Evolutionary conservation across 2,888 invertebrate genomes (phyloP), one percentile per base, ranked within the genome.

Genomic region (Ophion ventricosus): DNA sequence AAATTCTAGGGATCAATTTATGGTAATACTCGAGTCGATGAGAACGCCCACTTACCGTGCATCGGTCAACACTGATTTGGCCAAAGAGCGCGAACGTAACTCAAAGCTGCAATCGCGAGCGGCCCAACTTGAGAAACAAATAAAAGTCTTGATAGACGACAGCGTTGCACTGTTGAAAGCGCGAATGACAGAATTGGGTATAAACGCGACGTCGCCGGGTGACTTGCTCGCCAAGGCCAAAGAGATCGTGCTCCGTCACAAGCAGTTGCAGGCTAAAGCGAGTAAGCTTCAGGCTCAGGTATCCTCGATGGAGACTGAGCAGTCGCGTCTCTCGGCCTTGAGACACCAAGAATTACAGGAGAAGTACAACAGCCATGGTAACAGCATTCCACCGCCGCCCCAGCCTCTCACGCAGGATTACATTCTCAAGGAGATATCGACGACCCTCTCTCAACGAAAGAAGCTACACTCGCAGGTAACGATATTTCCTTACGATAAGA

Each of bases 61-160:
- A 25, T 95, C 96, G 64, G 95, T 99, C 7, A 95, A 96, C 84
- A 94, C 95, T 7, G 96, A 97, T 92, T 97, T 98, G 82, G 96
- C 97, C 80, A 95, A 96, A 89, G 98, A 99, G 93, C 94, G 96
- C 95, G 97, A 97, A 91, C 95, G 97, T 82, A 98, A 98, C 93
- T 95, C 96, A 89, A 96, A 96, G 90, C 94, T 98, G 85, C 96
- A 97, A 93, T 97, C 96, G 80, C 96, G 98, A 81, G 97, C 97
- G 63, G 97, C 97, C n/a, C 98, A 98, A 93, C 94, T 99, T 88
- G 98, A 98, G 91, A 98, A 98, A 92, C 98, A 98, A 94, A 98
- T 99, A 86, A 97, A 96, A 92, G 97, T 97, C 83, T 94, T 99
- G 86, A 98, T 98, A 87, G 97, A 97, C 90, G 98, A 99, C 93